Conservation (phyloP, 1,140 invertebrate genomes). For the Zaprionus taronus region DNA sequence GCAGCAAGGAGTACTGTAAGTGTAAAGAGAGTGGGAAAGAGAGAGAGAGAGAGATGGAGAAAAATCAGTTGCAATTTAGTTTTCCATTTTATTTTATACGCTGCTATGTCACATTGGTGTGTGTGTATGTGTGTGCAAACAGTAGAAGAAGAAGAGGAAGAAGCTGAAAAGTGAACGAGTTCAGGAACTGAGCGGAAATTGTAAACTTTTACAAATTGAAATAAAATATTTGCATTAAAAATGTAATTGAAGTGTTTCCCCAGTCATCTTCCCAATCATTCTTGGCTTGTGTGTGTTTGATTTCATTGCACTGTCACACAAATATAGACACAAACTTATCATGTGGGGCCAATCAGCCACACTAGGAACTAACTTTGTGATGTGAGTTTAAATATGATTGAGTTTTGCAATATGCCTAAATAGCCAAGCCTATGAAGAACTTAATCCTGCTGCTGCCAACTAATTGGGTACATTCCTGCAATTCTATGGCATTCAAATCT, state of each 20-base stretch:
- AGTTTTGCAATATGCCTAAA: background rate
- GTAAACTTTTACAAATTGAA: slow-evolving; percentile 66
- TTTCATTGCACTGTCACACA: background rate
- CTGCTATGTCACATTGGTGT: slow-evolving; percentile 5
- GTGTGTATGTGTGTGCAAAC: slow-evolving; percentile 15
- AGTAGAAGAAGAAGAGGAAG: slow-evolving; percentile 7
- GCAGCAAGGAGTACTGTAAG: slow-evolving; percentile 93
- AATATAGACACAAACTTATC: background rate
- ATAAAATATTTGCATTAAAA: slow-evolving; percentile 61
- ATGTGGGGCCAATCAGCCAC: background rate
- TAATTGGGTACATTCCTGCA: background rate
- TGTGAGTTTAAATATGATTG: background rate
- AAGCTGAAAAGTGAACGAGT: slow-evolving; percentile 49
- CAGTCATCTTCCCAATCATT: background rate
- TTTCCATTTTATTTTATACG: slow-evolving; percentile 30
- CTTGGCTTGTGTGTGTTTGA: slow-evolving; percentile 14
- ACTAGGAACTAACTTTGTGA: background rate
- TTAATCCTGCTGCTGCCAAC: background rate
- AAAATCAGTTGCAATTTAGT: slow-evolving; percentile 55
- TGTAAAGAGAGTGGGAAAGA: slow-evolving; percentile 29
- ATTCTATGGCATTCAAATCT: background rate
- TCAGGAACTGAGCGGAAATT: slow-evolving; percentile 45
- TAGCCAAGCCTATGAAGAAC: background rate
- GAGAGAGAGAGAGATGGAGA: slow-evolving; percentile 25
- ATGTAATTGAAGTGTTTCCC: slow-evolving; percentile 58